Percentiles rank a stretch among this genome's conserved stretches.
Evolutionary conservation across 2,797 vertebrate species (phyloP).

Genomic region (Hydrolagus colliei): DNA sequence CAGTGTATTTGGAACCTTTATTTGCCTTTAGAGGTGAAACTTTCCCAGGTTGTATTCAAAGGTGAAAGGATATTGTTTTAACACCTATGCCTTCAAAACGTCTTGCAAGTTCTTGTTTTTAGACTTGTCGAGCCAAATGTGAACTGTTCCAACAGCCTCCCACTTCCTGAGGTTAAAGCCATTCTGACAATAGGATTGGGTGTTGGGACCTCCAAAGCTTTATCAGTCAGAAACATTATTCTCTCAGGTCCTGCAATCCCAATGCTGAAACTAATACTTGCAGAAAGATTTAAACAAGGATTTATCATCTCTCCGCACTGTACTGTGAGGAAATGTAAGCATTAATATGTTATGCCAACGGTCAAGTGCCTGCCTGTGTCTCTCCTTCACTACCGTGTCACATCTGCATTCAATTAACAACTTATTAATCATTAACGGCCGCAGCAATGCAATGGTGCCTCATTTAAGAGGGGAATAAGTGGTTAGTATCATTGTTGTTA

Average conservation of each 20-base stretch:
- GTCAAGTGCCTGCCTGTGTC: not conserved
- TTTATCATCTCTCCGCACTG: not conserved
- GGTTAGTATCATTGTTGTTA: not conserved
- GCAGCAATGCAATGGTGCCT: not conserved
- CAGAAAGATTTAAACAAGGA: not conserved
- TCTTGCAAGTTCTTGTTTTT: not conserved
- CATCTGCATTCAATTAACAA: not conserved
- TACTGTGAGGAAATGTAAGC: not conserved
- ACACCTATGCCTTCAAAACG: not conserved
- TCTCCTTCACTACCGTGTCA: not conserved
- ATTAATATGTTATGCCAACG: no score
- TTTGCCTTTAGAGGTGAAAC: not conserved
- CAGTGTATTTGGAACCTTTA: no score
- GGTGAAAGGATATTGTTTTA: not conserved
- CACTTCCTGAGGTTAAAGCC: not conserved
- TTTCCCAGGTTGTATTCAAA: not conserved
- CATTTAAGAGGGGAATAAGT: slow-evolving; percentile 9
- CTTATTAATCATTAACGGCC: not conserved
- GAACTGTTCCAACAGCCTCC: not conserved
- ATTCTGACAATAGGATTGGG: not conserved
- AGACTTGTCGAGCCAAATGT: not conserved
- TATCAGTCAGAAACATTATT: not conserved
- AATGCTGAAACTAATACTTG: not conserved
- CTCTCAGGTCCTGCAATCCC: not conserved
- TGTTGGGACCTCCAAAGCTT: no score